Conservation (phyloP, 2,797 vertebrate species). For the Chrysocyon brachyurus region DNA sequence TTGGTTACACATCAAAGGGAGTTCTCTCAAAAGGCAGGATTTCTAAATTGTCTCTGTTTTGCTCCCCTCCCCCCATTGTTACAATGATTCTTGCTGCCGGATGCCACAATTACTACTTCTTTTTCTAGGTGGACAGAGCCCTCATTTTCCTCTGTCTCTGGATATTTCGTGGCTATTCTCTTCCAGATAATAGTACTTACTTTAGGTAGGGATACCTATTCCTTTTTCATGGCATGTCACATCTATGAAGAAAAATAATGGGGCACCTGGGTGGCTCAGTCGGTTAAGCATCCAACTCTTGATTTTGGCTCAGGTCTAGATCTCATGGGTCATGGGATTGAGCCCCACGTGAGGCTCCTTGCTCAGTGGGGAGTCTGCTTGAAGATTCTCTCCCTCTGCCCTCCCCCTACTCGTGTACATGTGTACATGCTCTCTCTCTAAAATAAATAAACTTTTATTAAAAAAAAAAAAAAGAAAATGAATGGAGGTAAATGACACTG, state of each 20-base stretch:
- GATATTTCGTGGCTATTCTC: neutral
- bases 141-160: neutral
- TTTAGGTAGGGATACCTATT: neutral
- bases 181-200: neutral
- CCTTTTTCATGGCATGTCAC: neutral
- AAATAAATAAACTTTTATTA: neutral
- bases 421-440: neutral
- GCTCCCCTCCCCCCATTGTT: neutral
- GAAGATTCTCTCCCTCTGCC: neutral
- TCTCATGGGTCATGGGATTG: neutral
- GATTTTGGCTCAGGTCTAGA: neutral
- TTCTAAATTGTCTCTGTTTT: neutral
- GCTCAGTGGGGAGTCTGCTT: neutral
- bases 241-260: neutral
- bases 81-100: neutral
- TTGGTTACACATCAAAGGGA: neutral
- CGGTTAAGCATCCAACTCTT: neutral
- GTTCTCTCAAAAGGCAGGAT: neutral
- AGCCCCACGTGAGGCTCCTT: neutral
- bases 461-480: neutral
- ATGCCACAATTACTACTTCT: neutral
- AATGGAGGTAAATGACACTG: neutral
- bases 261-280: neutral
- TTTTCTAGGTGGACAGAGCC: conserved; percentile 25
- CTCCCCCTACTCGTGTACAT: neutral